Percentiles rank a stretch among this genome's conserved stretches.
These are phyloP conservation scores for Anoura caudifer DNA, from an alignment of 2,113 vertebrate genomes.

Conservation along the genomic window DNA sequence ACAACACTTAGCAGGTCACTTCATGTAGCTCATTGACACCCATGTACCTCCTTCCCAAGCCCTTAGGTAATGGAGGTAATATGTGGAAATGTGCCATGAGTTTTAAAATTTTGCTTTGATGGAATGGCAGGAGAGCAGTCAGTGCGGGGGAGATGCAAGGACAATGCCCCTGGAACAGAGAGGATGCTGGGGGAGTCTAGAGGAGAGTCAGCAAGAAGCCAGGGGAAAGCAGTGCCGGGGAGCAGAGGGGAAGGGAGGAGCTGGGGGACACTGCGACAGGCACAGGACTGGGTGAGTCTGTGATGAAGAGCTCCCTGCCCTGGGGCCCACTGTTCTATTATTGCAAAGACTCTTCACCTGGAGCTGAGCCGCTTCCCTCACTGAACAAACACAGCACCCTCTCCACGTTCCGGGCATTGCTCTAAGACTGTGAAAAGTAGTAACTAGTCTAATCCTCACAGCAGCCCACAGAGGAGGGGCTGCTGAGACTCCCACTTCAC, in stretches of 20 bases:
- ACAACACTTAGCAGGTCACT: background rate
- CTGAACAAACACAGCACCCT: background rate
- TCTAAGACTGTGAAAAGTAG: background rate
- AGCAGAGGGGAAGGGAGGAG: background rate
- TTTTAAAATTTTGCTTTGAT: background rate
- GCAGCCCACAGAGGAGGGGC: background rate
- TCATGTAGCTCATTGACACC: background rate
- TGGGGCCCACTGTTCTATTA: background rate
- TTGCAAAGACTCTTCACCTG: accelerated
- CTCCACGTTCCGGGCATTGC: too few species aligned
- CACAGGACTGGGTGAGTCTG: background rate
- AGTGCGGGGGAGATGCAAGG: background rate
- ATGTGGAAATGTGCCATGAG: background rate
- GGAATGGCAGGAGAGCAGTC: background rate
- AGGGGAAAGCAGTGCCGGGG: background rate
- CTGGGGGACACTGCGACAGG: background rate
- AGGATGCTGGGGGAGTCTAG: background rate
- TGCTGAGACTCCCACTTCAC: background rate
- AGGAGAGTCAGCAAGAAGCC: background rate
- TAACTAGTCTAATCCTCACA: background rate
- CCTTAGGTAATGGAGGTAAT: background rate
- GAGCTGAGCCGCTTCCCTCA: background rate
- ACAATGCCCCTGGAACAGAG: background rate
- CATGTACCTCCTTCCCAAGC: background rate
- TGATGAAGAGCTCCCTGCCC: background rate